Conservation (phyloP, 2,113 vertebrate species). For the Tetrao urogallus region DNA sequence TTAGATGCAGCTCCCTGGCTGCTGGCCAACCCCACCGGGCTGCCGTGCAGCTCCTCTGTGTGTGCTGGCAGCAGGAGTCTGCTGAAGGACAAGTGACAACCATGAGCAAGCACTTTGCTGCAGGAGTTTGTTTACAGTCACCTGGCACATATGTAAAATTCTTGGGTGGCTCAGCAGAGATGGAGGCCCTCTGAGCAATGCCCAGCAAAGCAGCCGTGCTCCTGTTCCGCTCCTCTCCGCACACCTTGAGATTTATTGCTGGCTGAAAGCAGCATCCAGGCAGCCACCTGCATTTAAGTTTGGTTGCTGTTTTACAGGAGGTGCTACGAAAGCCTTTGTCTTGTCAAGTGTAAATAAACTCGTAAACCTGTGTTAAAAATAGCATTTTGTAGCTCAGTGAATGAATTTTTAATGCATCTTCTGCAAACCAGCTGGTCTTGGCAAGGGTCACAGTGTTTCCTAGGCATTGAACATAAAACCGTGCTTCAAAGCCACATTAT, state of each 20-base stretch:
- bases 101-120: background rate
- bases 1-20: constrained; percentile 60
- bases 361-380: constrained; percentile 28
- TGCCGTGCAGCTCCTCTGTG: background rate
- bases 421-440: constrained; percentile 71
- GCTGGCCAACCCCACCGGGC: constrained; percentile 16
- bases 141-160: background rate
- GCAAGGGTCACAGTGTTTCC: constrained; percentile 69
- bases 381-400: constrained; percentile 35
- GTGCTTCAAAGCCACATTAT: constrained; percentile 83
- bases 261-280: background rate
- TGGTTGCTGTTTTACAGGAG: background rate
- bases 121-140: background rate
- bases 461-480: constrained; percentile 66
- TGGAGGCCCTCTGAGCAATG: background rate
- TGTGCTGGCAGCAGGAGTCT: background rate
- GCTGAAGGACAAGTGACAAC: background rate
- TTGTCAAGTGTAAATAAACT: constrained; percentile 64
- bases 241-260: background rate
- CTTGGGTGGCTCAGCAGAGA: background rate
- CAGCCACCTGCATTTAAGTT: background rate
- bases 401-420: constrained; percentile 71
- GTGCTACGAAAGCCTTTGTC: constrained; percentile 32
- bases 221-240: background rate
- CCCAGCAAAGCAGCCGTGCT: background rate